A percentile compares a stretch with the other conserved stretches of the same genome.
These are phyloP conservation scores for Pelagia noctiluca DNA, from an alignment of 30 jellyfish, hydroid and myxozoan genomes.

Conservation along the genomic window DNA sequence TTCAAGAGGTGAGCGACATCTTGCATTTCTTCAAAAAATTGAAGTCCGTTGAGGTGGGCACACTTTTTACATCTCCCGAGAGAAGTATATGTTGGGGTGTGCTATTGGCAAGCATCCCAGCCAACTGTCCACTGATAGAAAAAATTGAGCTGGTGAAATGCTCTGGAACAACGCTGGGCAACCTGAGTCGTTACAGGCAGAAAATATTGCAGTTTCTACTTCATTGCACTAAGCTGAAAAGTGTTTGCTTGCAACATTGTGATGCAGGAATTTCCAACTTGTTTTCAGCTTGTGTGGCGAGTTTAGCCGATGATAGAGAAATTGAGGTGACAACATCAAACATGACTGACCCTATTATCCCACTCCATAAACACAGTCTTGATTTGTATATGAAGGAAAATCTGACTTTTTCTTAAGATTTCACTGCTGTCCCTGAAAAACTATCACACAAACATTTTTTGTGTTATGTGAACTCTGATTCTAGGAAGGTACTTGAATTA, in stretches of 20 bases:
- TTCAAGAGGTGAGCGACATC: background rate
- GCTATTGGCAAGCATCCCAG: constrained; percentile 24
- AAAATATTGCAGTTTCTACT: constrained; percentile 26
- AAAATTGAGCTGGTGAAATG: constrained; percentile 49
- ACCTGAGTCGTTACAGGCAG: constrained; percentile 18
- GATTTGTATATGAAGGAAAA: constrained; percentile 34
- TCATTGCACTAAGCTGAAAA: constrained; percentile 14
- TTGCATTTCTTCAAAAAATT: constrained; percentile 21
- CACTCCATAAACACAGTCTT: constrained; percentile 32
- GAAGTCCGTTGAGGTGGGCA: constrained; percentile 40
- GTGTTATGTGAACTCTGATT: too few species aligned
- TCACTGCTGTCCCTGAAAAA: too few species aligned
- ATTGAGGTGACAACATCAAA: constrained; percentile 9
- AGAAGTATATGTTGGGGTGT: constrained; percentile 32
- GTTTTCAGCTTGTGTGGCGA: constrained; percentile 5
- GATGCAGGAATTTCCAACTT: constrained; percentile 47
- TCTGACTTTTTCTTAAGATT: background rate
- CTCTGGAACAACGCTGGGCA: constrained; percentile 31
- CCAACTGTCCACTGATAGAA: constrained; percentile 36
- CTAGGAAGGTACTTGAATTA: too few species aligned
- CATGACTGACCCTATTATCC: constrained; percentile 34
- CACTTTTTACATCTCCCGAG: constrained; percentile 42
- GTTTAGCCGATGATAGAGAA: background rate
- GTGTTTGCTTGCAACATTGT: constrained; percentile 32
- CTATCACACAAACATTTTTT: too few species aligned